These are phyloP conservation scores for Acrocephalus arundinaceus DNA, from an alignment of 2,113 vertebrate species.

Conservation along the genomic window DNA sequence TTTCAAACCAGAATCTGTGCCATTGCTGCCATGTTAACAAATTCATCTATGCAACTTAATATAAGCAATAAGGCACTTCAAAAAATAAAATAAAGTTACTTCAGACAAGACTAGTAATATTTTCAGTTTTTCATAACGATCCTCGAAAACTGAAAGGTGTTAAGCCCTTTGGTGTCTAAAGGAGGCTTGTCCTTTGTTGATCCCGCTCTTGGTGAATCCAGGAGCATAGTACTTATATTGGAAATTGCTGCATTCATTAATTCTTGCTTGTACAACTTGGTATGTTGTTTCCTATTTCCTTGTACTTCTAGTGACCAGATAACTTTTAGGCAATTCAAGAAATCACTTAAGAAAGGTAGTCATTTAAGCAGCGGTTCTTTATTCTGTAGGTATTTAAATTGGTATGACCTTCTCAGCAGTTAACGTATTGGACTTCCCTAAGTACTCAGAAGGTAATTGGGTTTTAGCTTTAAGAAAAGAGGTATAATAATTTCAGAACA, in stretches of 20 bases:
- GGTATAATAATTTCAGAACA: not conserved
- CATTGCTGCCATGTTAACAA: not conserved
- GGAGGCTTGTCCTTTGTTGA: not conserved
- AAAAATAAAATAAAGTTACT: not conserved
- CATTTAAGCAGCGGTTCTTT: not conserved
- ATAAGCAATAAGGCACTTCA: not conserved
- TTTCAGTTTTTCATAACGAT: not conserved
- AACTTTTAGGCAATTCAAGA: not conserved
- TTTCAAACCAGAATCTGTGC: not conserved
- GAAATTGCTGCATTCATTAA: not conserved
- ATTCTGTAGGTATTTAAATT: slow-evolving; percentile 24
- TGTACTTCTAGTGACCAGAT: not conserved
- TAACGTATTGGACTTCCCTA: not conserved
- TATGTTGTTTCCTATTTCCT: not conserved
- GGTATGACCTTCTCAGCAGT: not conserved
- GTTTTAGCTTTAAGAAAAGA: not conserved
- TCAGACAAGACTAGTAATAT: not conserved
- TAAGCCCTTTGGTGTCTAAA: not conserved
- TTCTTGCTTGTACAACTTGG: not conserved
- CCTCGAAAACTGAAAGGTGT: not conserved
- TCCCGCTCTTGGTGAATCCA: not conserved
- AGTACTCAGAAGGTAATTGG: not conserved
- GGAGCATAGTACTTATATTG: not conserved
- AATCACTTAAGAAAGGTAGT: not conserved
- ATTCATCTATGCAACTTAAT: not conserved